A percentile compares a stretch with the other conserved stretches of the same genome.
These are phyloP conservation scores for Gisinianus flammeolus DNA, from an alignment of 2,888 invertebrate genomes.

Conservation along the genomic window DNA sequence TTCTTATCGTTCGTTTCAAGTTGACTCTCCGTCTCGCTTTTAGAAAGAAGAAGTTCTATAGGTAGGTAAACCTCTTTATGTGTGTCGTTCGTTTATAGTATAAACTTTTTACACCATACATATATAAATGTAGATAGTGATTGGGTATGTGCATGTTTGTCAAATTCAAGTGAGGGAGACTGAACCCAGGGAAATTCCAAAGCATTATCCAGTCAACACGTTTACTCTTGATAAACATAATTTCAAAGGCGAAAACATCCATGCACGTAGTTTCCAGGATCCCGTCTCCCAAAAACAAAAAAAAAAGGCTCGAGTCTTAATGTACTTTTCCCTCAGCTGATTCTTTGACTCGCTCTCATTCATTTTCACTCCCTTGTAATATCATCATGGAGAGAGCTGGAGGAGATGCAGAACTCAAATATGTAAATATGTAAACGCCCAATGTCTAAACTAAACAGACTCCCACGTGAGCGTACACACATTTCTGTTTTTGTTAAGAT, in stretches of 20 bases:
- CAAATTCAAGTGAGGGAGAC: not conserved
- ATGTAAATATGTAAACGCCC: too few species aligned
- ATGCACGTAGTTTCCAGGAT: not conserved
- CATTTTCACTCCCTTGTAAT: not conserved
- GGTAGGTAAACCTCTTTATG: not conserved
- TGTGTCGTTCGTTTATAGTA: not conserved
- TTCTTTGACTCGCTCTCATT: not conserved
- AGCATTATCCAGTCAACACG: not conserved
- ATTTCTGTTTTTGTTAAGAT: too few species aligned
- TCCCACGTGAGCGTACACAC: too few species aligned
- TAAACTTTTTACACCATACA: not conserved
- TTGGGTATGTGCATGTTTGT: not conserved
- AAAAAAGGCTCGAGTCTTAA: too few species aligned
- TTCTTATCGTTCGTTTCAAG: conserved; percentile 13
- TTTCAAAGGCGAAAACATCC: not conserved
- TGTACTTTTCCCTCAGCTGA: too few species aligned
- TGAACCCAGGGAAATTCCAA: not conserved
- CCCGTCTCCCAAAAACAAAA: too few species aligned
- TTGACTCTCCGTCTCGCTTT: not conserved
- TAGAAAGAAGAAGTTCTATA: not conserved
- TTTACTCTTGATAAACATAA: not conserved
- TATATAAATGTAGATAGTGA: not conserved
- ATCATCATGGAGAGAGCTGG: too few species aligned
- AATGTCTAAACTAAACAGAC: too few species aligned
- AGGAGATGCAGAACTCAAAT: too few species aligned